A percentile compares a stretch with the other conserved stretches of the same genome.
These are phyloP conservation scores for Ranitomeya imitator DNA, from an alignment of 2,113 vertebrate genomes.

Conservation along the genomic window DNA sequence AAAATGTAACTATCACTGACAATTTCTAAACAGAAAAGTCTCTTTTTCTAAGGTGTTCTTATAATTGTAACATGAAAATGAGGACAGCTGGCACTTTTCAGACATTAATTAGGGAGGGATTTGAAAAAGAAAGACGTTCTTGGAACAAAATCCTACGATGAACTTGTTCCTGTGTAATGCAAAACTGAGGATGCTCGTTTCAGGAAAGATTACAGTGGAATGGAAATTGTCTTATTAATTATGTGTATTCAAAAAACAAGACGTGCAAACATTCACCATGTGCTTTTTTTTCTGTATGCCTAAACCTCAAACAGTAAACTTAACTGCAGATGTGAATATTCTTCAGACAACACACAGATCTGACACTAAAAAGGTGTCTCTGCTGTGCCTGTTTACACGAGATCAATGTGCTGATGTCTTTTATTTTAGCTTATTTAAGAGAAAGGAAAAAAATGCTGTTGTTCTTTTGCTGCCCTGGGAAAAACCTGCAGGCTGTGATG, in stretches of 20 bases:
- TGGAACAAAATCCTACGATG: slow-evolving; percentile 30
- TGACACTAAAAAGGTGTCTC: slow-evolving; percentile 27
- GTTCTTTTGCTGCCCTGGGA: background rate
- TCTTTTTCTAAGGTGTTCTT: slow-evolving; percentile 18
- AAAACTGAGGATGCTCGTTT: slow-evolving; percentile 47
- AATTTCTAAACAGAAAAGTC: background rate
- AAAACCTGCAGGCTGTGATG: background rate
- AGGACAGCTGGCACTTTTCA: slow-evolving; percentile 35
- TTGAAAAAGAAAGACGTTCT: slow-evolving; percentile 19
- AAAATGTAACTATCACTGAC: background rate
- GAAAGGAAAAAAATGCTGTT: background rate
- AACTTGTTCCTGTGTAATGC: slow-evolving; percentile 41
- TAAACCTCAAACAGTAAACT: slow-evolving; percentile 47
- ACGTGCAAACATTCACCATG: slow-evolving; percentile 34
- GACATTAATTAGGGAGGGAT: slow-evolving; percentile 26
- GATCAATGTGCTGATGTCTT: slow-evolving; percentile 13
- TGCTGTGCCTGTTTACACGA: slow-evolving; percentile 39
- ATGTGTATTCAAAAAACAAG: slow-evolving; percentile 41
- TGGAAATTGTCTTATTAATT: slow-evolving; percentile 52
- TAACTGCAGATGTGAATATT: slow-evolving; percentile 44
- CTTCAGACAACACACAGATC: slow-evolving; percentile 31
- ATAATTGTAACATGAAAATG: slow-evolving; percentile 10
- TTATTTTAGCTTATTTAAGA: slow-evolving; percentile 38
- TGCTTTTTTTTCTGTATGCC: slow-evolving; percentile 5
- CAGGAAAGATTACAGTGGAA: slow-evolving; percentile 26